Percentiles rank a stretch among this genome's conserved stretches.
phyloP scores from a whole-genome alignment of 2,888 invertebrate species.

The Drosophila mercatorum region DNA sequence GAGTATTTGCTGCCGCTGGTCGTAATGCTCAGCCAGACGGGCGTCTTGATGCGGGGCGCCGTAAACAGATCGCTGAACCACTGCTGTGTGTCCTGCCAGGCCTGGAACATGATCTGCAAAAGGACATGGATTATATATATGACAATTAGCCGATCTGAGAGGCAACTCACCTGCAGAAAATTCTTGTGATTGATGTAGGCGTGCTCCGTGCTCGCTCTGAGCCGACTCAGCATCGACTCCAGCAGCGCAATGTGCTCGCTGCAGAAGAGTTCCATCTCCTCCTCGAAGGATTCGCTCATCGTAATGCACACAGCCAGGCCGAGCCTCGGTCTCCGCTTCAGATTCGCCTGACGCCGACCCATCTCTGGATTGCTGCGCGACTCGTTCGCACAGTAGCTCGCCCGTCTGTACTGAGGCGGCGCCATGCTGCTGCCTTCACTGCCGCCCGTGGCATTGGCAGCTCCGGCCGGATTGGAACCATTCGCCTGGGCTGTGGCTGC shows the following conservation, averaged over 20 bases:
- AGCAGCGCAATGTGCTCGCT: slow-evolving; percentile 92
- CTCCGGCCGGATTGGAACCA: slow-evolving; percentile 29
- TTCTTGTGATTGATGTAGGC: slow-evolving; percentile 86
- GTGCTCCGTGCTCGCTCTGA: slow-evolving; percentile 88
- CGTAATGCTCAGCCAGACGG: slow-evolving; percentile 88
- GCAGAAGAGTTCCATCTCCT: slow-evolving; percentile 90
- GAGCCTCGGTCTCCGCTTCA: slow-evolving; percentile 86
- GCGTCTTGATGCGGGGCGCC: slow-evolving; percentile 88
- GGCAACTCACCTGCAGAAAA: slow-evolving; percentile 85
- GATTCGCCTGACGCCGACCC: slow-evolving; percentile 67
- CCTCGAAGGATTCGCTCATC: slow-evolving; percentile 86
- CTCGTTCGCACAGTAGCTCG: slow-evolving; percentile 80
- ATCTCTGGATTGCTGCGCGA: slow-evolving; percentile 84
- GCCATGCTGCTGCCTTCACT: slow-evolving; percentile 82
- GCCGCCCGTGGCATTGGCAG: slow-evolving; percentile 48
- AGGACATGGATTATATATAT: not conserved
- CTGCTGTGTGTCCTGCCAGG: slow-evolving; percentile 84
- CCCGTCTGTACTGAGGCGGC: slow-evolving; percentile 71
- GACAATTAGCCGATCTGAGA: slow-evolving; percentile 74
- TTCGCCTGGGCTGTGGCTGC: slow-evolving; percentile 11
- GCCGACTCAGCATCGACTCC: slow-evolving; percentile 89
- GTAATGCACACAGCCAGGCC: slow-evolving; percentile 89
- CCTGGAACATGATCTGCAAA: slow-evolving; percentile 85
- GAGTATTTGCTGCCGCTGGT: slow-evolving; percentile 83
- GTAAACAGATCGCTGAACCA: slow-evolving; percentile 89